phyloP scores from a whole-genome alignment of 2,888 invertebrate genomes.

The Conops quadrifasciatus region DNA sequence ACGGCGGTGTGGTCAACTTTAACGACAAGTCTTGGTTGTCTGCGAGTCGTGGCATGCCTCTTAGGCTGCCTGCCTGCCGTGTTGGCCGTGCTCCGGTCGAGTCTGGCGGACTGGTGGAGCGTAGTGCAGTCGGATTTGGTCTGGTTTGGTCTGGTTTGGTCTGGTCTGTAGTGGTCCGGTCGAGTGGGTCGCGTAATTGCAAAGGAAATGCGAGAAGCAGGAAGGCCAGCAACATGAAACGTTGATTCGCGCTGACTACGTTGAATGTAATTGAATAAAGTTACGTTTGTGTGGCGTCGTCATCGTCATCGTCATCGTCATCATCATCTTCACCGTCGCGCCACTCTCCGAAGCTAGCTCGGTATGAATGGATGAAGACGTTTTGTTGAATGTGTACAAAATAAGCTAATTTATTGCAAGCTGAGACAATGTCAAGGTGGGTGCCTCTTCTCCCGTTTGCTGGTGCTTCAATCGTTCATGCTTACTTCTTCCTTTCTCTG shows the following conservation, averaged over 20 bases:
- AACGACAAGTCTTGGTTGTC: slow-evolving; percentile 10
- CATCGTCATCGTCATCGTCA: background rate
- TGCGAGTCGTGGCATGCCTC: slow-evolving; percentile 6
- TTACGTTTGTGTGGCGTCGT: slow-evolving; percentile 11
- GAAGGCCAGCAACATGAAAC: background rate
- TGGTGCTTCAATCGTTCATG: background rate
- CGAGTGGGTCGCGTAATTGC: slow-evolving; percentile 30
- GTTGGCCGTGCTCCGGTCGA: background rate
- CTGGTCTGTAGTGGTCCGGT: background rate
- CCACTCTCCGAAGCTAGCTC: background rate
- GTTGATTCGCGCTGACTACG: slow-evolving; percentile 25
- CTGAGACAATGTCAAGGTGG: slow-evolving; percentile 1
- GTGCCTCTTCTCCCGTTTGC: background rate
- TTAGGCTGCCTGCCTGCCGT: too few species aligned
- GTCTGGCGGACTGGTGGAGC: background rate
- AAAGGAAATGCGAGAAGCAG: slow-evolving; percentile 25
- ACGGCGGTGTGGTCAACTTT: slow-evolving; percentile 23
- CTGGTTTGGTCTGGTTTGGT: background rate
- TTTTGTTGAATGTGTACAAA: background rate
- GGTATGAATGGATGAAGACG: slow-evolving; percentile 27
- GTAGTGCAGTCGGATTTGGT: too few species aligned
- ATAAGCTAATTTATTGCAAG: slow-evolving; percentile 9
- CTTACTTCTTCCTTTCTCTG: background rate
- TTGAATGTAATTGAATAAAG: slow-evolving; percentile 21
- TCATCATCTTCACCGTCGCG: too few species aligned